These are phyloP conservation scores for Eptesicus fuscus DNA, from an alignment of 2,113 vertebrate genomes.

Conservation along the genomic window DNA sequence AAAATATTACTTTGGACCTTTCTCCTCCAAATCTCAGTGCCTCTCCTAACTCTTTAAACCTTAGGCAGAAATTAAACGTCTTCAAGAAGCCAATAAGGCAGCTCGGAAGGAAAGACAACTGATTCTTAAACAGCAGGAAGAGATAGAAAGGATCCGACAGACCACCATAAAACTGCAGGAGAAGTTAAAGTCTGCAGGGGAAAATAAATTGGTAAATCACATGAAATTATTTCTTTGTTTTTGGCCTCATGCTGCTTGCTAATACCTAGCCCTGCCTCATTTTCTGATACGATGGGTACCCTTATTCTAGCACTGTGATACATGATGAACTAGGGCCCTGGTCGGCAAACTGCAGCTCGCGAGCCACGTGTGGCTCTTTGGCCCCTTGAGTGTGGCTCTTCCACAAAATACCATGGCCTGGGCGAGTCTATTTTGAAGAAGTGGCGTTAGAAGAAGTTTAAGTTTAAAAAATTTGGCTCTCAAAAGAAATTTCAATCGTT, in stretches of 20 bases:
- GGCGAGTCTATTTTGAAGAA: too few species aligned
- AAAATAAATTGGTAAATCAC: conserved; percentile 83
- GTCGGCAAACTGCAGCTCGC: too few species aligned
- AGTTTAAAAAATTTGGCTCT: too few species aligned
- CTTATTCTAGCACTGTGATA: not conserved
- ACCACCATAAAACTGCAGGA: conserved; percentile 94
- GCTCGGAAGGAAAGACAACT: conserved; percentile 96
- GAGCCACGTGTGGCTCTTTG: too few species aligned
- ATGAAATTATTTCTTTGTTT: conserved; percentile 17
- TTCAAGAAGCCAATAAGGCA: conserved; percentile 96
- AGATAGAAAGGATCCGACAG: conserved; percentile 94
- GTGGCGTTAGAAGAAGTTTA: too few species aligned
- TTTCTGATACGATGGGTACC: not conserved
- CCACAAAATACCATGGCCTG: too few species aligned
- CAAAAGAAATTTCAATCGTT: too few species aligned
- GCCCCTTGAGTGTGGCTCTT: too few species aligned
- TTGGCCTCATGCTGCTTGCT: not conserved
- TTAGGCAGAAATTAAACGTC: conserved; percentile 96
- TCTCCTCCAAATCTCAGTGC: conserved; percentile 5
- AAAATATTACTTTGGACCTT: conserved; percentile 16
- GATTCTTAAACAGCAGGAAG: conserved; percentile 95
- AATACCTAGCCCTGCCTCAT: not conserved
- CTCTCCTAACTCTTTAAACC: conserved; percentile 49
- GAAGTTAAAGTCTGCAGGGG: conserved; percentile 91
- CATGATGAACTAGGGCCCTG: not conserved